Evolutionary conservation across 92 coral and sea anemone species (phyloP), one percentile per base, ranked within the genome.

Genomic region (Hydrozoanthus gracilis): DNA sequence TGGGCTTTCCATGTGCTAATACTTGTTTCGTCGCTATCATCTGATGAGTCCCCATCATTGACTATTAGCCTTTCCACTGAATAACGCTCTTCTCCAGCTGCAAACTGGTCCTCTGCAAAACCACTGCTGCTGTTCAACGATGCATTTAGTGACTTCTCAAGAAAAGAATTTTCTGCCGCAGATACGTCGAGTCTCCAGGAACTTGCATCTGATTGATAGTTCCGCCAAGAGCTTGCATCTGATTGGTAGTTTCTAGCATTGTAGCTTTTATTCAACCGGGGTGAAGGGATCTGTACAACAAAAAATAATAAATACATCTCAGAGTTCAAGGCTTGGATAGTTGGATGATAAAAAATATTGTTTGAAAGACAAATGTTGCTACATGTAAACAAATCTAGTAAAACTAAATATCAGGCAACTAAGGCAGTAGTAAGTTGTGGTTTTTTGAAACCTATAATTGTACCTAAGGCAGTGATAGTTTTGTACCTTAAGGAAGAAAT

Each of bases 151-250:
- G 98, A 96, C 72, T 95, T 89, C 73, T 95, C 95, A 51, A 93
- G 77, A 54, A 96, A 89, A 8, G 91, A 88, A 86, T 88, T 83
- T 65, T 92, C 92, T 88, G 92, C 89, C 10, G 87, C 96, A 68
- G 99, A 96, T 47, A 93, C 90, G 80, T 96, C 98, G 68, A 95
- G 86, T 65, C 98, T 88, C 98, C 99, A 96, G 3, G 99, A 96
- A 76, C 99, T 96, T 0, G 98, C 95, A 60, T 87, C 91, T 78
- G 99, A 96, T 87, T 93, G 96, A 87, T 73, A 91, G 88, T 93
- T 91, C 49, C 94, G 86, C 90, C 93, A 95, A 0, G 93, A 90
- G 55, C 95, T 92, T 18, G 94, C 52, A 44, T 88, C 98, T 52
- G 98, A 88, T 92, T 96, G 96, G 93, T 96, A 96, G 92, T 87